Evolutionary conservation across 2,888 invertebrate genomes (phyloP).

Genomic region (Rambutsinella grinnellia): DNA sequence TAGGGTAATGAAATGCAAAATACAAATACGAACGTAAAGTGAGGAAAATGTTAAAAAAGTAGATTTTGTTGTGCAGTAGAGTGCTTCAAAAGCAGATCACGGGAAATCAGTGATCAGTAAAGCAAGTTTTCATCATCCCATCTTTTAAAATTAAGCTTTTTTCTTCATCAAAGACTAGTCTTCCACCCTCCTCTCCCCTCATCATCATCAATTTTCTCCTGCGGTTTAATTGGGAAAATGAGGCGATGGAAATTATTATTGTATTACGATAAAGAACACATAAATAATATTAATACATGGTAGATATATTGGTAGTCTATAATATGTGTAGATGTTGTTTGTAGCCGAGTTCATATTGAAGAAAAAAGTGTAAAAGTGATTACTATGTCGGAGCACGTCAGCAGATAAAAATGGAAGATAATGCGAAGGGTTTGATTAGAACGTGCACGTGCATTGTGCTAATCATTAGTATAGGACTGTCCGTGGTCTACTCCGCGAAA

Average conservation of each 20-base stretch:
- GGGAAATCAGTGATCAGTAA: not conserved
- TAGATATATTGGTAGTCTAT: no score
- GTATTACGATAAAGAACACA: slow-evolving; percentile 15
- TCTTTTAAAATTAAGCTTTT: slow-evolving; percentile 17
- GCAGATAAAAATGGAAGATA: slow-evolving; percentile 53
- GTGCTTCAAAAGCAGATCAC: slow-evolving; percentile 27
- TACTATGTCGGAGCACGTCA: slow-evolving; percentile 27
- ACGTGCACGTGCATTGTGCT: slow-evolving; percentile 55
- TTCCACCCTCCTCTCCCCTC: not conserved
- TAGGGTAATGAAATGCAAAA: not conserved
- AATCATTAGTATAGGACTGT: slow-evolving; percentile 47
- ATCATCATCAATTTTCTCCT: slow-evolving; percentile 15
- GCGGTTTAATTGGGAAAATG: slow-evolving; percentile 49
- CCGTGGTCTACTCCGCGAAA: slow-evolving; percentile 50
- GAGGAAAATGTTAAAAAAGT: slow-evolving; percentile 16
- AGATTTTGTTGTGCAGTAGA: slow-evolving; percentile 34
- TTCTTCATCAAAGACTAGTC: slow-evolving; percentile 46
- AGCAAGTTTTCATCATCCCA: slow-evolving; percentile 23
- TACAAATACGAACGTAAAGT: not conserved
- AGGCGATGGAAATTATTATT: slow-evolving; percentile 46
- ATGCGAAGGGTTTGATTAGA: slow-evolving; percentile 53
- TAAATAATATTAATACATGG: not conserved
- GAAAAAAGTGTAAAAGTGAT: not conserved
- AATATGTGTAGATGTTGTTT: no score
- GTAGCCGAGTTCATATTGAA: no score